A percentile compares a stretch with the other conserved stretches of the same genome.
Evolutionary conservation across 2,113 vertebrate genomes (phyloP).

Genomic region (Paramormyrops kingsleyae): DNA sequence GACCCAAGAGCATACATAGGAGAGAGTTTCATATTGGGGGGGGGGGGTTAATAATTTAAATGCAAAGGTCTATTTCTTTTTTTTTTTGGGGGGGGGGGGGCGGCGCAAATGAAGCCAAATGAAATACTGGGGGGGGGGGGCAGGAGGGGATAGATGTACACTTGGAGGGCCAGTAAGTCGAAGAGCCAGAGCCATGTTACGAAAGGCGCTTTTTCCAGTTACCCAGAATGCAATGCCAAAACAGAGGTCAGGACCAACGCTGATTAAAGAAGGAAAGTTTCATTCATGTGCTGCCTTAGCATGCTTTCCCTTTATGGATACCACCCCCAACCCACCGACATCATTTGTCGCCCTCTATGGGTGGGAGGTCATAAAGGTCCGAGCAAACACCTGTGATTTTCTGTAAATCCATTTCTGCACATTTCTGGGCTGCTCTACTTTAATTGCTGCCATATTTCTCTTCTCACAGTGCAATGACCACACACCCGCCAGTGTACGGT

Average conservation of each 20-base stretch:
- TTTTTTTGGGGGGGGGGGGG: background rate
- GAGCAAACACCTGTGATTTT: background rate
- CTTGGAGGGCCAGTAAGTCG: background rate
- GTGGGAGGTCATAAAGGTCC: background rate
- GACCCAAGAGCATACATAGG: background rate
- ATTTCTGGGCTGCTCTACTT: background rate
- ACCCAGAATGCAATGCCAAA: background rate
- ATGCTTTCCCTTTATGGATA: background rate
- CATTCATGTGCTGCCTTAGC: background rate
- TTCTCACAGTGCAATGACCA: background rate
- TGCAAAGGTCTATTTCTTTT: background rate
- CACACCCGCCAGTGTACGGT: background rate
- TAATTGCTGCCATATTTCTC: background rate
- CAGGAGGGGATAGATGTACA: no score
- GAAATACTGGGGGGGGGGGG: background rate
- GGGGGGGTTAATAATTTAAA: background rate
- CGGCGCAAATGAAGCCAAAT: background rate
- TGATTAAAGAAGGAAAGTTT: background rate
- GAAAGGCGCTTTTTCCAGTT: background rate
- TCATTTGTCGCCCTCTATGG: background rate
- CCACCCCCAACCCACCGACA: background rate
- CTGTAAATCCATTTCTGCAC: background rate
- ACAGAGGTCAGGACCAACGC: background rate
- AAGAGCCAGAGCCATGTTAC: background rate
- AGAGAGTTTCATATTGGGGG: background rate